Percentiles rank a stretch among this genome's conserved stretches.
These are phyloP conservation scores for Grammomys surdaster DNA, from an alignment of 2,113 vertebrate species.

Conservation along the genomic window DNA sequence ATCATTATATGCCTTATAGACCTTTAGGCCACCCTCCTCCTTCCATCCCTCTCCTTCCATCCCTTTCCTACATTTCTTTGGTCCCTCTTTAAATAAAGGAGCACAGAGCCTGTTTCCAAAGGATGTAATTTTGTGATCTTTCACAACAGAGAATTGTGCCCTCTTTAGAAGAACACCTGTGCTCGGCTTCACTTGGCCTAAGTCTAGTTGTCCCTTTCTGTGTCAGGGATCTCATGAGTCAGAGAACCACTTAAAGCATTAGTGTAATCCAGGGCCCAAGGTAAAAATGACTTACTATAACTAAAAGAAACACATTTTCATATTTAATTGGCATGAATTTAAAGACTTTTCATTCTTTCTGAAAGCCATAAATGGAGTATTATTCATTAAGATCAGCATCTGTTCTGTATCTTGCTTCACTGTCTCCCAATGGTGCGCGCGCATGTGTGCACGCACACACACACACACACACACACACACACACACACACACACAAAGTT, in stretches of 20 bases:
- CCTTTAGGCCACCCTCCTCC: background rate
- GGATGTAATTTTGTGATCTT: constrained; percentile 36
- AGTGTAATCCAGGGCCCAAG: constrained; percentile 6
- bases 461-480: too few relatives aligned
- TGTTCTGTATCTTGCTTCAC: background rate
- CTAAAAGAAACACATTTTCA: constrained; percentile 43
- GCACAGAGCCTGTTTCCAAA: constrained; percentile 49
- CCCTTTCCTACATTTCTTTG: background rate
- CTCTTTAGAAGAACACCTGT: constrained; percentile 40
- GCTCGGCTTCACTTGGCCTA: constrained; percentile 56
- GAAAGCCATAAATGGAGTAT: constrained; percentile 18
- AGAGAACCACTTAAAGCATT: constrained; percentile 39
- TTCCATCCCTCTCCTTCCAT: background rate
- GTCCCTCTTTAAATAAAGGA: constrained; percentile 62
- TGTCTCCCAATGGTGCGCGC: background rate
- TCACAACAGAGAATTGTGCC: constrained; percentile 25
- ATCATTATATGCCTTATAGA: constrained; percentile 47
- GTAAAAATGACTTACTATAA: constrained; percentile 11
- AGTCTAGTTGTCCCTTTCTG: background rate
- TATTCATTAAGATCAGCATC: background rate
- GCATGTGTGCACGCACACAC: too few relatives aligned
- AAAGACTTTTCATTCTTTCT: background rate
- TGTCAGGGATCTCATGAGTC: background rate
- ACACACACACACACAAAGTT: background rate
- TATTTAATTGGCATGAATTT: background rate